Conservation (phyloP, 2,113 vertebrate genomes). For the human region DNA sequence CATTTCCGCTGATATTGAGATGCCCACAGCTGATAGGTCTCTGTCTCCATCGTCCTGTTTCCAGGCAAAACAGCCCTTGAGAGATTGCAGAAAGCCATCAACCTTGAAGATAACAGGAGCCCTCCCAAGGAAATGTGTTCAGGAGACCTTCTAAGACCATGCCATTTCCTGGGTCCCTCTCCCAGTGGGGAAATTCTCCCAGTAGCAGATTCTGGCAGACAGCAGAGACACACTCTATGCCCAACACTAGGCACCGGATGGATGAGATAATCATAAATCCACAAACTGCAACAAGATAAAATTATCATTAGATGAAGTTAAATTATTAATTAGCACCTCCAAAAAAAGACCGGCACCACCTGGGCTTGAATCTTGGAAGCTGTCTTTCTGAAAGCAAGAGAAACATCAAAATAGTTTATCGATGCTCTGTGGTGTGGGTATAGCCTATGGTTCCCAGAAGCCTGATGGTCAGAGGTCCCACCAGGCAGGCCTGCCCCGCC, state of each 20-base stretch:
- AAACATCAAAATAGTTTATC: conserved; percentile 65
- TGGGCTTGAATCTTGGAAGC: conserved; percentile 70
- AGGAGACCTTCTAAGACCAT: background rate
- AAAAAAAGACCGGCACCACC: conserved; percentile 79
- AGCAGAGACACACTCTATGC: background rate
- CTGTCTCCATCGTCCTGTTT: background rate
- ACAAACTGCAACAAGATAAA: conserved; percentile 75
- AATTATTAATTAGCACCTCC: conserved; percentile 81
- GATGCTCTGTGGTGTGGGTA: background rate
- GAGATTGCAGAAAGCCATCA: background rate
- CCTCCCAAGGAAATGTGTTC: no score
- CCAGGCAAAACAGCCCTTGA: background rate
- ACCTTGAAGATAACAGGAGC: background rate
- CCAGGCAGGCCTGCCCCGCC: no score
- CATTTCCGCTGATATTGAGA: background rate
- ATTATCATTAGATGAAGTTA: conserved; percentile 78
- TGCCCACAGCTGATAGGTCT: background rate
- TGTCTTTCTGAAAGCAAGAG: conserved; percentile 62
- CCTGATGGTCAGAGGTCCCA: background rate
- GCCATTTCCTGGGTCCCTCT: background rate
- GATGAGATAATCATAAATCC: conserved; percentile 75
- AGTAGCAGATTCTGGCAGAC: background rate
- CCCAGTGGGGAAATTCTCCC: background rate
- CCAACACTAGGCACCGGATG: conserved; percentile 57
- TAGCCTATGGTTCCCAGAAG: background rate